Base-by-base conservation (phyloP, 2,888 invertebrate genomes). In the Gonocerus acuteangulatus region DNA sequence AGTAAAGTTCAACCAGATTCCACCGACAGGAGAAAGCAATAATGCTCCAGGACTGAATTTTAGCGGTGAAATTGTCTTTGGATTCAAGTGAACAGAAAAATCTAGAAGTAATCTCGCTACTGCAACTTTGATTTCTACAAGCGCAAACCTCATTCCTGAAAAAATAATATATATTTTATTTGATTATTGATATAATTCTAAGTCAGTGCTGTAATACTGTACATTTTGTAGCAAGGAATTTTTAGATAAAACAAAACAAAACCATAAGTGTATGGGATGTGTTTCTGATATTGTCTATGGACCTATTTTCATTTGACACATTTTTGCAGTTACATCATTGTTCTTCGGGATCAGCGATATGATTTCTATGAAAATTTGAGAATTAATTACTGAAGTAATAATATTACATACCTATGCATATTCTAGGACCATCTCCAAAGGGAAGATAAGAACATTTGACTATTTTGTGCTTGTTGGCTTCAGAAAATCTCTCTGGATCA, bases 401-500 rank as follows among this genome's bases (percentile, higher is more conserved):
- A 27, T 27, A 6, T 27, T 27, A 27, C 9, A 69, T 71, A 79
- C 80, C 80, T 69, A 80, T 74, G 69, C 81, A 81, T 70, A 79
- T 78, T 64, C 79, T 74, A 4, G 80, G 80, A 1, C 80, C 81
- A 69, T 79, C 80, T 2, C 80, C 80, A 69, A 80, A 81, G 1
- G 80, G 80, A 72, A 80, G 74, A 76, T 78, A 80, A 59, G 77
- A 75, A 63, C 76, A 78, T 1, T 75, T 76, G 47, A 79, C 79
- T 45, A 81, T 71, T 36, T 73, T 74, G 0, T 76, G 74, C 65
- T 79, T 80, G 32, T 78, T 77, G 61, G 79, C 78, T 3, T 75
- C 73, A 0, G 75, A 71, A 71, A 83, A 84, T 64, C 83, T 75
- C 23, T 83, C 81, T 0, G 84, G 84, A 52, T 79, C 76, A 63